Base-by-base conservation (phyloP, 2,888 invertebrate genomes). In the Platycheirus albimanus region DNA sequence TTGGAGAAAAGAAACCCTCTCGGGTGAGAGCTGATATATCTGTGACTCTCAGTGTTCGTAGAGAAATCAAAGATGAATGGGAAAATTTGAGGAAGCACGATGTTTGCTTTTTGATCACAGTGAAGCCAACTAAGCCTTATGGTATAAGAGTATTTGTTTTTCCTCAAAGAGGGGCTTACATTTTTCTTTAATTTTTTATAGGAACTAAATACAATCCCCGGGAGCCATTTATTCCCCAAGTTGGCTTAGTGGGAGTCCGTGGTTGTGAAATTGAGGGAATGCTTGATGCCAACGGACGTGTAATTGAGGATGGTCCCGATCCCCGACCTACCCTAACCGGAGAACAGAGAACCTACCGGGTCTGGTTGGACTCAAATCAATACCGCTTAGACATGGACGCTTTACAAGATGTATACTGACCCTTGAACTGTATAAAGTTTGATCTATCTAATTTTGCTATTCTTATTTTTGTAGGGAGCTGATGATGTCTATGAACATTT, bases 201-300 rank as follows among this genome's bases (percentile, higher is more conserved):
- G 95, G 96, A 56, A 96, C 96, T 4, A 95, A 94, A 88, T 96
- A 96, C 88, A 95, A 95, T 89, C 94, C 94, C 86, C 93, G 95
- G 86, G 93, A 95, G 86, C 95, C 97, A 6, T 98, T 99, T 91
- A 94, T 97, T 24, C 95, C 97, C 0, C 98, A 99, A 92, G 97
- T 98, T 2, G 98, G 98, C 0, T 92, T 99, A 85, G 93, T 95
- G 0, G 96, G 95, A 88, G 98, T 99, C 0, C 93, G 99, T 15
- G 99, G 99, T 0, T 99, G 99, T 91, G 99, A 99, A 91, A 95
- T 99, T 30, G 99, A 99, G 90, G 99, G 99, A 1, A 97, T 99
- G 97, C 91, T 99, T 61, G 99, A 99, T 89, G 95, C 95, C 7
- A 96, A 97, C 75, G 99, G 99, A 0, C 93, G 97, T 83, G 97